Percentiles rank a stretch among this genome's conserved stretches.
Conservation (phyloP, 2,113 vertebrate species). For the Dunckerocampus dactyliophorus region DNA sequence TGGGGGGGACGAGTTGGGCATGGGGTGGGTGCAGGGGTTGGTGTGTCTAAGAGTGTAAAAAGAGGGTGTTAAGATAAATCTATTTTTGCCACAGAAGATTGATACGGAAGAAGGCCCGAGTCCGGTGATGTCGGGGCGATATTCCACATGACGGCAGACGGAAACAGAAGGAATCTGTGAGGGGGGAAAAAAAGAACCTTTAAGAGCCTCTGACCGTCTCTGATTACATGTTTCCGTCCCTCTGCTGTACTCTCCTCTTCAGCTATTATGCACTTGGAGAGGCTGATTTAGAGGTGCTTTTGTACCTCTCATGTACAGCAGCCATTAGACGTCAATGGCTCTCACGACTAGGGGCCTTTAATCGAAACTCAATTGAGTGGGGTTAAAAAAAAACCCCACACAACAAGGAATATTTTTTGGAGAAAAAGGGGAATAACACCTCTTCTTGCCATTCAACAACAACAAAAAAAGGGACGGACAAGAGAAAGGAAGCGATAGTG, state of each 20-base stretch:
- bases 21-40: neutral
- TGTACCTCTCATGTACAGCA: conserved; percentile 36
- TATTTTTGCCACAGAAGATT: conserved; percentile 58
- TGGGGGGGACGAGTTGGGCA: conserved; percentile 85
- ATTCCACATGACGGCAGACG: neutral
- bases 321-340: conserved; percentile 64
- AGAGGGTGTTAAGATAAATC: conserved; percentile 63
- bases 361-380: conserved; percentile 35
- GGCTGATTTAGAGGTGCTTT: conserved; percentile 43
- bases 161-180: too few species aligned
- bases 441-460: conserved; percentile 61
- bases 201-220: conserved; percentile 27
- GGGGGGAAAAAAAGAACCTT: neutral
- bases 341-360: conserved; percentile 47
- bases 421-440: conserved; percentile 45
- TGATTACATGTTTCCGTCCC: conserved; percentile 63
- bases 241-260: conserved; percentile 39
- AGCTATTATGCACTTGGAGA: conserved; percentile 47
- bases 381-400: conserved; percentile 14
- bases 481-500: conserved; percentile 77
- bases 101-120: conserved; percentile 44
- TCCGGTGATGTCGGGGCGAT: conserved; percentile 26
- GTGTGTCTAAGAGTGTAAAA: conserved; percentile 53
- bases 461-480: conserved; percentile 60
- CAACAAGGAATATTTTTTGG: conserved; percentile 20